A percentile compares a stretch with the other conserved stretches of the same genome.
phyloP scores from a whole-genome alignment of 2,113 vertebrate species.

The Mesocricetus auratus region DNA sequence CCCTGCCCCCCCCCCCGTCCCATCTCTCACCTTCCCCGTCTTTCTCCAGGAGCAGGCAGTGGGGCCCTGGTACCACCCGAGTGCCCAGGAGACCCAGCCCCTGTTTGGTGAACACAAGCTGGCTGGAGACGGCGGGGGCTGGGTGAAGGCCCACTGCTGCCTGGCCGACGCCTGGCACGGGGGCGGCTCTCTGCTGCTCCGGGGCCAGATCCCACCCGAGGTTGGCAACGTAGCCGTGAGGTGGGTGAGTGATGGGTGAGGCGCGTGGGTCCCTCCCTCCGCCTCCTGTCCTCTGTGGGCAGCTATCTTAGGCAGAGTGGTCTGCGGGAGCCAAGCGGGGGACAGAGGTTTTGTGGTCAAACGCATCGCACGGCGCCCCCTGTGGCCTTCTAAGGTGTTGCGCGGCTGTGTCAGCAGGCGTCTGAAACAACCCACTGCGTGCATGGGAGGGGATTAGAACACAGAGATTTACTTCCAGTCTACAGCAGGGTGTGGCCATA shows the following conservation, averaged over 20 bases:
- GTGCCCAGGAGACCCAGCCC: constrained; percentile 93
- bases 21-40: neutral
- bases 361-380: accelerated
- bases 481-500: neutral
- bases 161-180: constrained; percentile 92
- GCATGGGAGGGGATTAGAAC: neutral
- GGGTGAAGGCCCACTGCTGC: constrained; percentile 89
- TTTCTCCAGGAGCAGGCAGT: constrained; percentile 86
- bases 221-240: constrained; percentile 83
- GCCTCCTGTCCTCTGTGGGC: accelerated
- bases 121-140: constrained; percentile 75
- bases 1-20: neutral
- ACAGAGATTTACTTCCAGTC: neutral
- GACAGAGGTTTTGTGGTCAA: too few relatives aligned
- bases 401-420: accelerated
- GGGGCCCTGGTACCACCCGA: constrained; percentile 92
- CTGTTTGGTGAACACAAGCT: constrained; percentile 82
- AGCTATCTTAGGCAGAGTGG: accelerated
- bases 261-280: accelerated
- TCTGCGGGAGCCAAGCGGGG: neutral
- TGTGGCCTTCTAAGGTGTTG: accelerated
- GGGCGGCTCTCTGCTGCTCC: constrained; percentile 92
- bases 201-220: constrained; percentile 87
- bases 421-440: neutral
- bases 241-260: constrained; percentile 83